A percentile compares a stretch with the other conserved stretches of the same genome.
phyloP scores from a whole-genome alignment of 2,888 invertebrate genomes.

The Athetis lepigone region DNA sequence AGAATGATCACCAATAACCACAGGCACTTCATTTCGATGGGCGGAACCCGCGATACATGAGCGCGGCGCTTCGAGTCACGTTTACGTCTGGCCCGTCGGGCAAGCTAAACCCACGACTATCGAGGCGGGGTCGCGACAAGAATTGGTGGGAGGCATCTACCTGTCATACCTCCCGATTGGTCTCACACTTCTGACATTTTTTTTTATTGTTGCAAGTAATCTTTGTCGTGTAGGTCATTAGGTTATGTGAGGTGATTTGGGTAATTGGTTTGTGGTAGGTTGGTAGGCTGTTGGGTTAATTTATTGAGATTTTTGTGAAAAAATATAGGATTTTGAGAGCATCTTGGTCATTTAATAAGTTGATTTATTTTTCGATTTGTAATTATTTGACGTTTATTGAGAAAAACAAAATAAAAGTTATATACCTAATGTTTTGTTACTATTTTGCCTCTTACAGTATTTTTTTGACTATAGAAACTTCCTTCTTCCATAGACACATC shows the following conservation, averaged over 20 bases:
- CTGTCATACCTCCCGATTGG: slow-evolving; percentile 85
- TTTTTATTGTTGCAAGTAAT: slow-evolving; percentile 65
- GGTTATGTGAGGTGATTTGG: slow-evolving; percentile 66
- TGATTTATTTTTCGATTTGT: not conserved
- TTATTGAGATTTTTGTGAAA: not conserved
- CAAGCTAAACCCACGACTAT: slow-evolving; percentile 59
- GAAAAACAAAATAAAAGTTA: not conserved
- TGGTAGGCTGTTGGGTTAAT: not conserved
- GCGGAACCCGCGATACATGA: slow-evolving; percentile 84
- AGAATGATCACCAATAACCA: slow-evolving; percentile 90
- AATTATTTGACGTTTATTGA: not conserved
- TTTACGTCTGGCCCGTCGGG: slow-evolving; percentile 77
- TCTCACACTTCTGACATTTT: slow-evolving; percentile 79
- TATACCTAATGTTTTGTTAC: too few relatives aligned
- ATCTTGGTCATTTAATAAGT: not conserved
- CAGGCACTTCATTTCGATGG: slow-evolving; percentile 89
- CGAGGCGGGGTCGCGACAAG: slow-evolving; percentile 81
- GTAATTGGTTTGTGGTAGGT: slow-evolving; percentile 39
- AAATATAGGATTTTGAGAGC: too few relatives aligned
- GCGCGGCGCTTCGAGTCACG: slow-evolving; percentile 83
- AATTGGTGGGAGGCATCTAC: slow-evolving; percentile 86
- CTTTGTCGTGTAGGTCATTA: slow-evolving; percentile 80
- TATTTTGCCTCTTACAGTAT: too few relatives aligned
- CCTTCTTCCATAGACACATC: too few relatives aligned
- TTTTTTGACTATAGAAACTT: too few relatives aligned